Evolutionary conservation across 2,888 invertebrate species (phyloP).

Genomic region (Xanthorhoe spadicearia): DNA sequence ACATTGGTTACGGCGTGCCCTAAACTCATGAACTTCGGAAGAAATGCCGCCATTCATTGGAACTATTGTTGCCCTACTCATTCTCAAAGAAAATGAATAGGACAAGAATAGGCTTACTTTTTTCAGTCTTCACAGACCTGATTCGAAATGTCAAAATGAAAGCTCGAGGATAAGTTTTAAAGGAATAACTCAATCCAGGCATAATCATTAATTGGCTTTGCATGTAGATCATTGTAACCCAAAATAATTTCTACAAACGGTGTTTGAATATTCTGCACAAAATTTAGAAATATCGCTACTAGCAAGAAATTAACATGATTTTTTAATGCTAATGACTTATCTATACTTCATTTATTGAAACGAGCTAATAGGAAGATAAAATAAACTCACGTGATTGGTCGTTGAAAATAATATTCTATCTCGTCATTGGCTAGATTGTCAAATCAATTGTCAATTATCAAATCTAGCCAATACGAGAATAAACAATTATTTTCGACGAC

Average conservation of each 20-base stretch:
- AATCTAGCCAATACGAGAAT: no score
- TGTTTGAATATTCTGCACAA: constrained; percentile 18
- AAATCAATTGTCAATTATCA: no score
- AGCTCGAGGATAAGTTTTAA: not conserved
- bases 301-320: not conserved
- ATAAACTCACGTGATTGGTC: no score
- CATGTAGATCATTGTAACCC: constrained; percentile 18
- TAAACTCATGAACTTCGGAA: not conserved
- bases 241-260: not conserved
- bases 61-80: constrained; percentile 16
- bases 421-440: no score
- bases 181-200: constrained; percentile 1
- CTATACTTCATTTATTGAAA: no score
- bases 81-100: constrained; percentile 34
- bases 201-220: constrained; percentile 13
- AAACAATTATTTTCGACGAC: no score
- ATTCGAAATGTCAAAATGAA: constrained; percentile 9
- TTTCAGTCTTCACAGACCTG: not conserved
- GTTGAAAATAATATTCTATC: no score
- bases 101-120: constrained; percentile 11
- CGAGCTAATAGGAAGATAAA: no score
- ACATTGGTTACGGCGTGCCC: not conserved
- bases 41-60: not conserved
- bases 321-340: no score
- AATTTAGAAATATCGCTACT: constrained; percentile 18